A percentile compares a stretch with the other conserved stretches of the same genome.
Conservation (phyloP, 2,888 invertebrate species). For the Hyposoter dolosus region DNA sequence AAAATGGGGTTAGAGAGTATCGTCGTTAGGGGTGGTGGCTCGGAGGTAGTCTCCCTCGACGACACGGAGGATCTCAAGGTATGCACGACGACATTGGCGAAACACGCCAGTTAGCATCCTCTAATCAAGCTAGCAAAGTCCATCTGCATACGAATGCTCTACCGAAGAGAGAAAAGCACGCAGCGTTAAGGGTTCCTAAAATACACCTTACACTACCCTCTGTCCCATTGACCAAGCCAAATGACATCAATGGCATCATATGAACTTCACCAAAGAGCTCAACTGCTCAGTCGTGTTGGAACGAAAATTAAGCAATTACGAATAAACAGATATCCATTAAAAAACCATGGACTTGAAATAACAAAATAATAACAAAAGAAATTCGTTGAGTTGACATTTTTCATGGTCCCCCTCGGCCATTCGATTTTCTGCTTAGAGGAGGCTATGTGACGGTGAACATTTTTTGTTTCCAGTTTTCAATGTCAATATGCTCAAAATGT, state of each 20-base stretch:
- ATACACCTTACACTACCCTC: background rate
- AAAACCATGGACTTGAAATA: background rate
- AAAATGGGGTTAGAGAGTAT: constrained; percentile 8
- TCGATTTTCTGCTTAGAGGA: too few relatives aligned
- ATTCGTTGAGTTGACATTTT: too few relatives aligned
- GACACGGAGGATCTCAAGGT: background rate
- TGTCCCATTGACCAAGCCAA: constrained; percentile 4
- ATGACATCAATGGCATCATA: background rate
- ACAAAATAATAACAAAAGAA: too few relatives aligned
- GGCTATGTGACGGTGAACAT: too few relatives aligned
- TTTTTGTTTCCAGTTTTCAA: too few relatives aligned
- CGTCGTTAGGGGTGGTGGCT: constrained; percentile 8
- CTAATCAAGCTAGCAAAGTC: constrained; percentile 74
- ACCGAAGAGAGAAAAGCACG: constrained; percentile 28
- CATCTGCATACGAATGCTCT: constrained; percentile 76
- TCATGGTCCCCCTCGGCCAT: too few relatives aligned
- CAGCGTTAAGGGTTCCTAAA: background rate
- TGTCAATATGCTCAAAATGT: too few relatives aligned
- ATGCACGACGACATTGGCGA: constrained; percentile 44
- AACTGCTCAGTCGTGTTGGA: background rate
- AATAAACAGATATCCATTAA: background rate
- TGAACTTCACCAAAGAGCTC: background rate
- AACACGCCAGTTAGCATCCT: constrained; percentile 72
- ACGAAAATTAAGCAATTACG: background rate
- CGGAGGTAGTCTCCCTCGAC: background rate